Base-by-base conservation (phyloP, 2,797 vertebrate genomes). In the Notolabrus celidotus region DNA sequence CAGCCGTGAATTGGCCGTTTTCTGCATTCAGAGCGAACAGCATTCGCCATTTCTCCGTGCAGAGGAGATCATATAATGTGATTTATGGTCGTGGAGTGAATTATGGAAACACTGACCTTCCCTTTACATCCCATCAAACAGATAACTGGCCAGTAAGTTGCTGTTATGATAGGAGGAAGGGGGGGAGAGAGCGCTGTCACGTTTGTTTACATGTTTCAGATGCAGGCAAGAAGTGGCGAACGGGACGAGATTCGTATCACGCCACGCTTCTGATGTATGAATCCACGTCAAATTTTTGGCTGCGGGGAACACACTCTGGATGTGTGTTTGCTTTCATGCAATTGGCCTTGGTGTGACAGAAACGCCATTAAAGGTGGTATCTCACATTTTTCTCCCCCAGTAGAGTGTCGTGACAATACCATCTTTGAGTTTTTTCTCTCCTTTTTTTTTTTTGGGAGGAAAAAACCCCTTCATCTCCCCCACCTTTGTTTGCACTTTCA, bases 41-140 rank as follows among this genome's bases (percentile, higher is more conserved):
- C 66, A 39, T 54, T 67, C 38, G 2, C 23, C 77, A 10, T 58
- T 61, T 66, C 53, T 51, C 52, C 0, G 31, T 10, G 55, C 71
- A 67, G 56, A 60, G 79, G 46, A 78, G 85, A 88, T 92, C 86
- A 86, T 89, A 89, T 87, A 88, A 87, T 72, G 85, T 90, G 91
- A 92, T 92, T 90, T 90, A 90, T 92, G 84, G 87, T 75, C 60
- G 57, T 62, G 76, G 77, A 80, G 90, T 85, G 88, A 90, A 92
- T 93, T 92, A 93, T 91, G 87, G 88, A 92, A 92, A 90, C 90
- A 87, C 84, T 90, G 91, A 92, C 91, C 91, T 92, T 92, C 90
- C 85, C 79, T 89, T 89, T 91, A 86, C 90, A 87, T 91, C 89
- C 88, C 82, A 91, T 92, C 91, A 90, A 89, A 87, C 90, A 82